A percentile compares a stretch with the other conserved stretches of the same genome.
Evolutionary conservation across 2,797 vertebrate species (phyloP).

Genomic region (Leuciscus waleckii): DNA sequence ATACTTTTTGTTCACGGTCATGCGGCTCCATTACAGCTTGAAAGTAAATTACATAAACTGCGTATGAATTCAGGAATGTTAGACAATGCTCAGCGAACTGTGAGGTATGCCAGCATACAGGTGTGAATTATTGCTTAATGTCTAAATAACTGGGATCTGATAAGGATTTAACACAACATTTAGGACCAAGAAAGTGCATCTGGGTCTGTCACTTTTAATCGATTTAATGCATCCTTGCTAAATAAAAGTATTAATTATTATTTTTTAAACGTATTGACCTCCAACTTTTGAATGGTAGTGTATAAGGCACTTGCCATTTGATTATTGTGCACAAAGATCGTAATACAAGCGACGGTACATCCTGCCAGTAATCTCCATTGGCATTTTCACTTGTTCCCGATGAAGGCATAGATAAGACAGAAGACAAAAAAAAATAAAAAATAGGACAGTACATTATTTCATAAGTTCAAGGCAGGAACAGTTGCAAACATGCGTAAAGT

Average conservation of each 20-base stretch:
- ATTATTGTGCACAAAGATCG: not conserved
- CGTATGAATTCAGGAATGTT: conserved; percentile 37
- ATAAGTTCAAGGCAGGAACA: conserved; percentile 37
- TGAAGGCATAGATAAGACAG: conserved; percentile 20
- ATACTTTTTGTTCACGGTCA: not conserved
- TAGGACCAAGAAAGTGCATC: not conserved
- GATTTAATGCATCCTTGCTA: not conserved
- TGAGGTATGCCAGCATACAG: conserved; percentile 49
- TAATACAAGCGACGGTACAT: not conserved
- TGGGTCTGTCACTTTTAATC: not conserved
- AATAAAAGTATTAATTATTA: not conserved
- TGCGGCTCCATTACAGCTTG: not conserved
- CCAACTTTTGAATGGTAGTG: not conserved
- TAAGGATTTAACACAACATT: conserved; percentile 26
- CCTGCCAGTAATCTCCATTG: conserved; percentile 34
- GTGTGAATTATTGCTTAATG: conserved; percentile 43
- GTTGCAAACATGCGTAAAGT: conserved; percentile 39
- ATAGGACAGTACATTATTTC: conserved; percentile 43
- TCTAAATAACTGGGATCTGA: conserved; percentile 14
- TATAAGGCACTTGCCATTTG: not conserved
- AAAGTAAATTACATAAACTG: conserved; percentile 15
- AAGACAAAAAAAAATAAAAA: conserved; percentile 19
- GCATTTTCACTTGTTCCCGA: conserved; percentile 31
- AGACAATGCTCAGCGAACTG: conserved; percentile 28
- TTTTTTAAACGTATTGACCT: not conserved